Evolutionary conservation across 2,113 vertebrate genomes (phyloP).

Genomic region (Nematolebias whitei): DNA sequence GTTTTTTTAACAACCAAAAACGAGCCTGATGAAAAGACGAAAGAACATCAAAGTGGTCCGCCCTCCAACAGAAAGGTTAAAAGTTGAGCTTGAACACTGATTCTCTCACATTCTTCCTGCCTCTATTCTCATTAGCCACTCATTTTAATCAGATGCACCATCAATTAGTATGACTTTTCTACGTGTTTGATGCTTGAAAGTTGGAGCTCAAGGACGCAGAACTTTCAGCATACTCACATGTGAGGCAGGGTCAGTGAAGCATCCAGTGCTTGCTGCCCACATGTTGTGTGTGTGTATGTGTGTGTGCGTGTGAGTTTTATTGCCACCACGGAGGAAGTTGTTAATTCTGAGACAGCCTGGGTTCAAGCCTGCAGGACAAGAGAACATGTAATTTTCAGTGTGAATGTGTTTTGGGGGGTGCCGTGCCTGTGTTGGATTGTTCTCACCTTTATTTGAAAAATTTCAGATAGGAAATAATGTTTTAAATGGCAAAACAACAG

Average conservation of each 20-base stretch:
- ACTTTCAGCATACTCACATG: constrained; percentile 60
- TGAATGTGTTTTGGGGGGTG: not conserved
- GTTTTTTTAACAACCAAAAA: constrained; percentile 82
- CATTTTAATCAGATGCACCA: constrained; percentile 90
- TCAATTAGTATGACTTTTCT: constrained; percentile 80
- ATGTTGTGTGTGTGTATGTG: constrained; percentile 12
- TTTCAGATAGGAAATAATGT: not conserved
- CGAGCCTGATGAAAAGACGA: constrained; percentile 93
- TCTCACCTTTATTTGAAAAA: not conserved
- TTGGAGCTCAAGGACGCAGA: constrained; percentile 75
- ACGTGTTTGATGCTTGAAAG: constrained; percentile 68
- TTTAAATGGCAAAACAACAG: not conserved
- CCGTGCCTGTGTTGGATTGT: no score
- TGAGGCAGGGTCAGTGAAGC: constrained; percentile 23
- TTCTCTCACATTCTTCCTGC: constrained; percentile 89
- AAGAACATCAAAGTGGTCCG: constrained; percentile 92
- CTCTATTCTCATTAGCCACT: constrained; percentile 93
- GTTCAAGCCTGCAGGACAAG: constrained; percentile 47
- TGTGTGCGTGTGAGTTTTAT: constrained; percentile 30
- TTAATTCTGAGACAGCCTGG: constrained; percentile 53
- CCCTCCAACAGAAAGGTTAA: constrained; percentile 91
- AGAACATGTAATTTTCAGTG: constrained; percentile 18
- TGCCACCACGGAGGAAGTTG: constrained; percentile 66
- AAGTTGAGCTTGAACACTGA: constrained; percentile 91
- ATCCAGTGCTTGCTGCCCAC: constrained; percentile 23